Base-by-base conservation (phyloP, 64 coral and sea anemone species). In the Trachythela sp. region DNA sequence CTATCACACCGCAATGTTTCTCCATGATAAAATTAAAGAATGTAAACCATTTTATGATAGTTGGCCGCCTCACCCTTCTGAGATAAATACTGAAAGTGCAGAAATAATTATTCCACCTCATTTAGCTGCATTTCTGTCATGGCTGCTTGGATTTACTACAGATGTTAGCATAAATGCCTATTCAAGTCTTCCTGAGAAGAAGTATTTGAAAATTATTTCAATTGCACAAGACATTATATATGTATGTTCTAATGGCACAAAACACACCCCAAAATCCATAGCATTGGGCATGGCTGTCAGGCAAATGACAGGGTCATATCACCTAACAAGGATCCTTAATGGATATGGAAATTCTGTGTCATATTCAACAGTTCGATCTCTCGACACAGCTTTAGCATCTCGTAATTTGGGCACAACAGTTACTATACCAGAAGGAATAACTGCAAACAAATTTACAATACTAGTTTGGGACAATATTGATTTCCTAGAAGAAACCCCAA, bases 21-120 rank as follows among this genome's bases (percentile, higher is more conserved):
- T 77, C 36, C 29, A 77, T 35, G 36, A 77, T 13, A 38, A 77
- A 35, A 35, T 77, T 38, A 35, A 35, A 38, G 30, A 27, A 32
- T 77, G 71, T 77, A 77, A 77, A 38, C 36, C 71, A 77, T 77
- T 77, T 77, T 77, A 77, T 77, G 71, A 77, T 3, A 77, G 71
- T 39, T 77, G 71, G 71, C 71, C 71, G 30, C 71, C 71, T 77
- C 36, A 35, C 30, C 71, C 71, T 10, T 77, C 71, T 35, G 71
- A 77, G 29, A 38, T 77, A 38, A 77, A n/a, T 35, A 77, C 29
- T 77, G 71, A 77, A 2, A 77, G 71, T 77, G 71, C 71, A 77
- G 7, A 27, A 77, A 6, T 6, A 77, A 77, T 77, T 4, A n/a
- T 77, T 38, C 71, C 71, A 35, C 71, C 71, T 35, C 29, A 5